These are phyloP conservation scores for Anoplolepis gracilipes DNA, from an alignment of 1,140 invertebrate genomes.

Conservation along the genomic window DNA sequence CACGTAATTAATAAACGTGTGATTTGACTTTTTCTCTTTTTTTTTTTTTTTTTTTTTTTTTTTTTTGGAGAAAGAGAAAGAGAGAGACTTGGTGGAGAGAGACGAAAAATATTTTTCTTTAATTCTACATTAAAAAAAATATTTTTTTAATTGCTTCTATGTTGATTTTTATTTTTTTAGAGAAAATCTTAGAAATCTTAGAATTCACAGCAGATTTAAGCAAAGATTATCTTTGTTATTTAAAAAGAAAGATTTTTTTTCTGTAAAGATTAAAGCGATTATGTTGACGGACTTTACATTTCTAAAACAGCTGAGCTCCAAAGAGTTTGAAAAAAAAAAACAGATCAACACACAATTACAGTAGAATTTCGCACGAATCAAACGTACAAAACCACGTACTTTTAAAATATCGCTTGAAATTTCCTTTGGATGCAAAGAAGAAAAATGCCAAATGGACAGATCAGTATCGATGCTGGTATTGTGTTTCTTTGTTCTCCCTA, in stretches of 20 bases:
- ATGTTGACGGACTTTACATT: neutral
- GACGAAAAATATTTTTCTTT: neutral
- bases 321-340: no score
- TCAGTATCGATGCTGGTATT: slow-evolving; percentile 67
- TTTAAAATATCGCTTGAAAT: neutral
- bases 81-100: neutral
- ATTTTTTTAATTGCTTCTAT: neutral
- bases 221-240: neutral
- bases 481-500: slow-evolving; percentile 14
- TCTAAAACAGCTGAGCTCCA: no score
- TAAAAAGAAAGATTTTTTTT: neutral
- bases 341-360: neutral
- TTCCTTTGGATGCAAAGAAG: slow-evolving; percentile 20
- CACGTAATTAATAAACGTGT: slow-evolving; percentile 30
- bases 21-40: neutral
- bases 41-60: no score
- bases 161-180: neutral
- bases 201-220: neutral
- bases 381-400: slow-evolving; percentile 7
- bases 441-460: slow-evolving; percentile 59
- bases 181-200: neutral
- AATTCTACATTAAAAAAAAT: neutral
- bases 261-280: neutral
- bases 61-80: no score
- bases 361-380: neutral